Evolutionary conservation across 2,113 vertebrate species (phyloP).

Genomic region (Steatornis caripensis): DNA sequence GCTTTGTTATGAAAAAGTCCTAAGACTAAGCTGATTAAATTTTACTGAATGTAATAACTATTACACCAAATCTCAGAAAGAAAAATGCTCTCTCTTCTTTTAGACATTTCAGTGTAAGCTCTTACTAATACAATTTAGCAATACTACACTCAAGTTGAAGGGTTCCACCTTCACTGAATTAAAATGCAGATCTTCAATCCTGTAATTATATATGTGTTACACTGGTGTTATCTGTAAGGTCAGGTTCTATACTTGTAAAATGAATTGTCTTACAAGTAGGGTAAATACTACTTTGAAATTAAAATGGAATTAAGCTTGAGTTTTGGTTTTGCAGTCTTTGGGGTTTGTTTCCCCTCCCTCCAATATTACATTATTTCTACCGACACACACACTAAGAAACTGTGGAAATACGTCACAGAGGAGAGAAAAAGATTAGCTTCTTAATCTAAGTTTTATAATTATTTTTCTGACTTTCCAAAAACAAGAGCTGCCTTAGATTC

Average conservation of each 20-base stretch:
- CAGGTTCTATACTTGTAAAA: neutral
- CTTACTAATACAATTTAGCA: neutral
- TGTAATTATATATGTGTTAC: neutral
- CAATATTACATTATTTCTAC: neutral
- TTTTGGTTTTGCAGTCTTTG: neutral
- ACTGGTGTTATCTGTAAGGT: neutral
- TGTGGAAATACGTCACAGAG: neutral
- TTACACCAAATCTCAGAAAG: neutral
- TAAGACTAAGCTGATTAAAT: neutral
- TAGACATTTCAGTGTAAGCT: neutral
- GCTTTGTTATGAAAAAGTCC: neutral
- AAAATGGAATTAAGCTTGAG: neutral
- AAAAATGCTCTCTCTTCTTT: neutral
- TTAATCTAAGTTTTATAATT: neutral
- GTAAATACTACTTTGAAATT: neutral
- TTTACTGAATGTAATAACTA: neutral
- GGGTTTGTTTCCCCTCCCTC: accelerated
- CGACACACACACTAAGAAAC: neutral
- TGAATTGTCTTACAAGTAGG: neutral
- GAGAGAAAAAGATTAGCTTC: neutral
- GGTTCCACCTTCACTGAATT: neutral
- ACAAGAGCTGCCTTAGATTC: neutral
- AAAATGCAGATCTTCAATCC: neutral
- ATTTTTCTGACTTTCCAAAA: neutral
- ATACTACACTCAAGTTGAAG: neutral